These are phyloP conservation scores for Grapholita molesta DNA, from an alignment of 1,140 invertebrate genomes.

Conservation along the genomic window DNA sequence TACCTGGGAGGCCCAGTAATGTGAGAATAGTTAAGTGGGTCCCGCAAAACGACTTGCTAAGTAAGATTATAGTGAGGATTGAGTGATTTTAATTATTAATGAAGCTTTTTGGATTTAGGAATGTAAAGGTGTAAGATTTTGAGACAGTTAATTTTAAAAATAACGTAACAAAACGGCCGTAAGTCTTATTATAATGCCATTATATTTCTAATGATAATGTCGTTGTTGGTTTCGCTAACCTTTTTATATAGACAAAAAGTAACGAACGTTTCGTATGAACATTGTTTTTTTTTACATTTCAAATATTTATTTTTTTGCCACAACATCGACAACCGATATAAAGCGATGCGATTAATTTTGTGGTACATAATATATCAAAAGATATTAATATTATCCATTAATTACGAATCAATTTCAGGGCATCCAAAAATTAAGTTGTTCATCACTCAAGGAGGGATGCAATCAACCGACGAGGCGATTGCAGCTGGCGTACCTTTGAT, in stretches of 20 bases:
- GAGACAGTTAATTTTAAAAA: neutral
- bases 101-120: neutral
- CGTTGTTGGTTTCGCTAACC: too few species aligned
- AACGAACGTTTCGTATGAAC: too few species aligned
- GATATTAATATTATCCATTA: neutral
- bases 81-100: conserved; percentile 11
- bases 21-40: conserved; percentile 77
- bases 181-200: too few species aligned
- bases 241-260: too few species aligned
- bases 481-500: conserved; percentile 31
- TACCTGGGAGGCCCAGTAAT: conserved; percentile 63
- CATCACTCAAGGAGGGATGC: conserved; percentile 37
- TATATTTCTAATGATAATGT: too few species aligned
- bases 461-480: conserved; percentile 32
- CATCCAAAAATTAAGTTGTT: conserved; percentile 36
- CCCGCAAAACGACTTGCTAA: conserved; percentile 73
- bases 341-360: too few species aligned
- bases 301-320: too few species aligned
- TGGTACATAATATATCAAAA: too few species aligned
- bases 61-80: conserved; percentile 34
- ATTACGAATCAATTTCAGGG: conserved; percentile 16
- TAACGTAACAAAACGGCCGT: too few species aligned
- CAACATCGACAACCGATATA: too few species aligned
- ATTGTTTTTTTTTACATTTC: too few species aligned
- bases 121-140: neutral